Evolutionary conservation across 2,888 invertebrate species (phyloP).

Genomic region (Epiblema foenella): DNA sequence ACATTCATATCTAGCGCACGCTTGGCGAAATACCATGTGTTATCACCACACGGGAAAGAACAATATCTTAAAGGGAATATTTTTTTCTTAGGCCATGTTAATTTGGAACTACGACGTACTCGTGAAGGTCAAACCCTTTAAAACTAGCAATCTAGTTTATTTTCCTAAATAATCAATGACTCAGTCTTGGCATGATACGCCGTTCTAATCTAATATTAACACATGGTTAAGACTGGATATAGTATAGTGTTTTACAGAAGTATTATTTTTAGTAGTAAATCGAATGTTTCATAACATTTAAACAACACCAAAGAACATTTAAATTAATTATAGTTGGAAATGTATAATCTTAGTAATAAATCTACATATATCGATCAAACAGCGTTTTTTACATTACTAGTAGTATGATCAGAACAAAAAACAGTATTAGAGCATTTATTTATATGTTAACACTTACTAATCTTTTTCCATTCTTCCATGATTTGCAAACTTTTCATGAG

Average conservation of each 20-base stretch:
- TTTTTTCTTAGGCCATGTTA: background rate
- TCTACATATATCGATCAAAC: constrained; percentile 15
- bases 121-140: constrained; percentile 55
- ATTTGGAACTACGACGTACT: constrained; percentile 46
- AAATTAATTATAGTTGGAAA: constrained; percentile 52
- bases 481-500: constrained; percentile 7
- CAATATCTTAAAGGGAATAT: background rate
- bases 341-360: constrained; percentile 47
- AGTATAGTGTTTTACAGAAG: constrained; percentile 29
- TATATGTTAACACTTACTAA: constrained; percentile 2
- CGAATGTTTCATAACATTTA: constrained; percentile 30
- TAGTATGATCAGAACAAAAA: constrained; percentile 17
- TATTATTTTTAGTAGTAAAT: constrained; percentile 32
- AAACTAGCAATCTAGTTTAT: constrained; percentile 23
- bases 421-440: constrained; percentile 37
- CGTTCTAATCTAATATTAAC: constrained; percentile 26
- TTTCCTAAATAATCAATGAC: constrained; percentile 5
- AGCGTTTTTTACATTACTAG: constrained; percentile 1
- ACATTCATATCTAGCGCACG: background rate
- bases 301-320: constrained; percentile 56
- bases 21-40: background rate
- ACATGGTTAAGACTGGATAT: constrained; percentile 40
- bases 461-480: constrained; percentile 13
- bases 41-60: constrained; percentile 4
- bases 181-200: constrained; percentile 25